phyloP scores from a whole-genome alignment of 2,888 invertebrate genomes.

The Scaptomyza cyrtandrae region DNA sequence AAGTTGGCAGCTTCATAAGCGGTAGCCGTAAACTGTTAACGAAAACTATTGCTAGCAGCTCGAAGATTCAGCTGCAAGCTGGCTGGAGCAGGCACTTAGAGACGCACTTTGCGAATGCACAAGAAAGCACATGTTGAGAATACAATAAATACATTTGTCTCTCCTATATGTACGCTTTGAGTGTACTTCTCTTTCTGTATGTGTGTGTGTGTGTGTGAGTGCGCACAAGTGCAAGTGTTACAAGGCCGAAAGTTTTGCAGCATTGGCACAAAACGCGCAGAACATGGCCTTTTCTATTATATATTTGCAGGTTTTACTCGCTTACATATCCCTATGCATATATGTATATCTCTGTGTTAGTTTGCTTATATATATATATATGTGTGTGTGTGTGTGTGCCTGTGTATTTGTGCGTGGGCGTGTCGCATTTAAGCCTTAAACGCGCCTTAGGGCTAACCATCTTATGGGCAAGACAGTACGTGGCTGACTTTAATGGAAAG shows the following conservation, averaged over 20 bases:
- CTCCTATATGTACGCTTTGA: constrained; percentile 1
- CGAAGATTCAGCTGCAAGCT: constrained; percentile 2
- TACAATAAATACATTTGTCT: constrained; percentile 62
- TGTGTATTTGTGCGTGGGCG: constrained; percentile 55
- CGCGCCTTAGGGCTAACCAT: constrained; percentile 72
- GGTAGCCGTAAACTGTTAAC: background rate
- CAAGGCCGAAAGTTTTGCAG: constrained; percentile 76
- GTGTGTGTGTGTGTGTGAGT: constrained; percentile 20
- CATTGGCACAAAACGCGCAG: constrained; percentile 76
- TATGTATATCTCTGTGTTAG: constrained; percentile 9
- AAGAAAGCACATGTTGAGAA: constrained; percentile 59
- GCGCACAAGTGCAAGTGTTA: constrained; percentile 71
- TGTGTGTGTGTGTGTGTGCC: no score
- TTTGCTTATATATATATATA: no score
- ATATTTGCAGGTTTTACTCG: constrained; percentile 64
- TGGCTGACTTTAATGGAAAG: constrained; percentile 75
- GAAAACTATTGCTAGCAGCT: background rate
- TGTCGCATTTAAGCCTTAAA: constrained; percentile 77
- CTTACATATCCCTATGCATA: constrained; percentile 40
- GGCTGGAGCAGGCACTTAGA: constrained; percentile 18
- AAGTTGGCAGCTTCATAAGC: constrained; percentile 53
- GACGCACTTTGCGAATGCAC: constrained; percentile 38
- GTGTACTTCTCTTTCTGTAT: constrained; percentile 1
- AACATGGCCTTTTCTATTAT: constrained; percentile 76
- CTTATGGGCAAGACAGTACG: constrained; percentile 62